Evolutionary conservation across 2,888 invertebrate species (phyloP).

Genomic region (Trichopoda pennipes): DNA sequence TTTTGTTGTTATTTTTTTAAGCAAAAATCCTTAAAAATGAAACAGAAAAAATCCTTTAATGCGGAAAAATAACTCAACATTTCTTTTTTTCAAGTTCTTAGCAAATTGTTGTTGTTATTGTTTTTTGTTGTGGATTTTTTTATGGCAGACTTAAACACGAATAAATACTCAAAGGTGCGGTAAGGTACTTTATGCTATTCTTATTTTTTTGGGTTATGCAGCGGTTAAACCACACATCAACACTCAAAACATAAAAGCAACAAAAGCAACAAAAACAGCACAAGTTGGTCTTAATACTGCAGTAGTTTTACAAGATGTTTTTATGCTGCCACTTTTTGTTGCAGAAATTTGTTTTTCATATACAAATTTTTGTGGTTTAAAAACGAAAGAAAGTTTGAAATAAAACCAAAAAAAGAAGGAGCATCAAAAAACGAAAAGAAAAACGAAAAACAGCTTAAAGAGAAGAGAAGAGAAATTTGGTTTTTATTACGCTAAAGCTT

Average conservation of each 20-base stretch:
- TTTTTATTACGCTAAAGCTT: background rate
- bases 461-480: background rate
- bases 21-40: background rate
- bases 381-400: background rate
- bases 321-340: background rate
- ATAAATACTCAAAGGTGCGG: conserved; percentile 28
- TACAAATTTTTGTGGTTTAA: conserved; percentile 1
- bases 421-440: too few relatives aligned
- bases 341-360: conserved; percentile 47
- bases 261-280: background rate
- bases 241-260: conserved; percentile 12
- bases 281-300: conserved; percentile 56
- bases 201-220: conserved; percentile 48
- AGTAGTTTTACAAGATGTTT: conserved; percentile 57
- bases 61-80: conserved; percentile 45
- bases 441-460: background rate
- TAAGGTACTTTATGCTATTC: conserved; percentile 4
- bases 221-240: conserved; percentile 63
- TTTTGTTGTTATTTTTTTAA: background rate
- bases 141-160: background rate
- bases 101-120: conserved; percentile 24
- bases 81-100: conserved; percentile 34
- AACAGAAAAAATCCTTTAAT: conserved; percentile 28
- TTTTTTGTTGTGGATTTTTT: background rate
- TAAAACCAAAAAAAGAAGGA: background rate